Conservation (phyloP, 2,113 vertebrate genomes). For the Piprites chloris region DNA sequence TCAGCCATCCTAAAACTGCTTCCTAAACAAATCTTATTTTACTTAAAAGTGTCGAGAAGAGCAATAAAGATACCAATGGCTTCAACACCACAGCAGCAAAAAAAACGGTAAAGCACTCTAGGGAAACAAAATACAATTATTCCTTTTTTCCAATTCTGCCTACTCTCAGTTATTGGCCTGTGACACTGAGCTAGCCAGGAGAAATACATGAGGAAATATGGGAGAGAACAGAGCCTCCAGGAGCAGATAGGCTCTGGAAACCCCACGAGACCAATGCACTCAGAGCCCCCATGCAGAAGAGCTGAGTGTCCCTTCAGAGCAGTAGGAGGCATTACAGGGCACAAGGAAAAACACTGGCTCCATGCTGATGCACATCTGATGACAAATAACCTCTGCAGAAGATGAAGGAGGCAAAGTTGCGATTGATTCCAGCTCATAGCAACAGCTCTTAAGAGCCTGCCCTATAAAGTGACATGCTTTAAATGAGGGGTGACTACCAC, state of each 20-base stretch:
- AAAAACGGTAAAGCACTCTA: neutral
- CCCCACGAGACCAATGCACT: accelerated
- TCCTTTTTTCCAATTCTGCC: neutral
- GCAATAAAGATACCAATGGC: neutral
- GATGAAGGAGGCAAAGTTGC: neutral
- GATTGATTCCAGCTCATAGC: neutral
- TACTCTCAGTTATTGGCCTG: neutral
- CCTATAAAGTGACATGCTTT: neutral
- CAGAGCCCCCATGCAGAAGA: neutral
- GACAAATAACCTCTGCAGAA: conserved; percentile 13
- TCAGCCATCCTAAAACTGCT: neutral
- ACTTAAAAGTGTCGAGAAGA: neutral
- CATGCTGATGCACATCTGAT: neutral
- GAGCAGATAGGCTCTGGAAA: neutral
- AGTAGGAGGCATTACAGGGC: neutral
- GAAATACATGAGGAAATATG: neutral
- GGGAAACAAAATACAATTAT: neutral
- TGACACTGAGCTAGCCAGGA: neutral
- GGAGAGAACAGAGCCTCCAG: neutral
- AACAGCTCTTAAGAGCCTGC: neutral
- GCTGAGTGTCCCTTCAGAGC: neutral
- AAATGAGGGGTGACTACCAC: neutral
- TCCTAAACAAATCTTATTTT: conserved; percentile 9
- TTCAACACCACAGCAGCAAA: neutral
- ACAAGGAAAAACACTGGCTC: neutral